These are phyloP conservation scores for Pseudomyrmex pallidus DNA, from an alignment of 1,140 invertebrate genomes.

Conservation along the genomic window DNA sequence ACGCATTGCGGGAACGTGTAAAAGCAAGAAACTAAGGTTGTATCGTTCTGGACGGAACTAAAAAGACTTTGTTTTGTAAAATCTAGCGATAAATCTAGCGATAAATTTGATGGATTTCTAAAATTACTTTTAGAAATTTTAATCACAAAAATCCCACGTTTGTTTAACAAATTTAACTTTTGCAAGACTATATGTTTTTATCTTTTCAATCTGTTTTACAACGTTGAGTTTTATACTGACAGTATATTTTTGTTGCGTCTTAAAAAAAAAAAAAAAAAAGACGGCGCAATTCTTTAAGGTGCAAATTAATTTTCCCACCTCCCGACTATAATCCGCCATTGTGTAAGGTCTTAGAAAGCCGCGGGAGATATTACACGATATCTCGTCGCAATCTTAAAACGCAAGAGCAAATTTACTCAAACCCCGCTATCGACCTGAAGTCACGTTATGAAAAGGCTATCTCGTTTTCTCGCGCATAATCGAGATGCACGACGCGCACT, in stretches of 20 bases:
- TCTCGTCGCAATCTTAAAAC: constrained; percentile 5
- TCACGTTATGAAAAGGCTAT: too few relatives aligned
- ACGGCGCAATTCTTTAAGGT: not conserved
- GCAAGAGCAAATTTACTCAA: constrained; percentile 43
- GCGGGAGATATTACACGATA: constrained; percentile 24
- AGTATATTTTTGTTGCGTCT: too few relatives aligned
- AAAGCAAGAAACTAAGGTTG: not conserved
- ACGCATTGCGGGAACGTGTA: not conserved
- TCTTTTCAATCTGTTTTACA: not conserved
- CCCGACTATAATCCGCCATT: not conserved
- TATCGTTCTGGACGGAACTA: not conserved
- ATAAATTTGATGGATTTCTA: constrained; percentile 2
- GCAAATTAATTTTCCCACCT: constrained; percentile 27
- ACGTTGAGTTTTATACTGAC: too few relatives aligned
- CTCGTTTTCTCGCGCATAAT: constrained; percentile 1
- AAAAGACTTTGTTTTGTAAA: not conserved
- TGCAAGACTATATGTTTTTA: not conserved
- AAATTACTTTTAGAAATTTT: not conserved
- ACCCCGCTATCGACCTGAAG: not conserved
- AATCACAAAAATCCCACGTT: not conserved
- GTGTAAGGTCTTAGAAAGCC: constrained; percentile 34
- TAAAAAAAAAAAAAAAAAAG: too few relatives aligned
- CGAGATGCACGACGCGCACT: not conserved
- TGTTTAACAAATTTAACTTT: not conserved
- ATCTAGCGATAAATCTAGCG: not conserved